Evolutionary conservation across 2,888 invertebrate genomes (phyloP), one percentile per base, ranked within the genome.

Genomic region (Dorcus parallelipipedus): DNA sequence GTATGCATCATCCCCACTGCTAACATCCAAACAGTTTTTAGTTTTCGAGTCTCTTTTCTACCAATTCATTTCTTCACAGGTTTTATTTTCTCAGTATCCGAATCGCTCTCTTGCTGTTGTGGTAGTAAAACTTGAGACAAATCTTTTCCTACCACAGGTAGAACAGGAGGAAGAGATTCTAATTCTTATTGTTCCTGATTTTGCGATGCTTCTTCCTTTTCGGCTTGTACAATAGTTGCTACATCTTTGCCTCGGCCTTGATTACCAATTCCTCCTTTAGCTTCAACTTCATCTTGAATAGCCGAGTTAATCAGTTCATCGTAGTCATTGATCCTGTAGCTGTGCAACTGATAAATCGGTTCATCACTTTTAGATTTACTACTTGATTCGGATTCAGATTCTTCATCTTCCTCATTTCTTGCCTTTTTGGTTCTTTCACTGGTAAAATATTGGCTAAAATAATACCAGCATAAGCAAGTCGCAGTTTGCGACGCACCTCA

Each of bases 291-390:
- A 67, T 88, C 88, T 82, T 88, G 87, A 65, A 94, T 89, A 8
- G 97, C 97, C 42, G 93, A 93, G 74, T 94, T 92, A 68, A 98
- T 97, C 76, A 97, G 86, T 38, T 96, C 91, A 75, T 98, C 98
- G 79, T 93, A 98, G 77, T 97, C 97, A 74, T 93, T 91, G 68
- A 95, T 90, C 63, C 90, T 86, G 72, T 91, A 90, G 75, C 90
- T 93, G 65, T 90, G 90, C 47, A 95, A 80, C 59, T 95, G 89
- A 79, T 94, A 94, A 68, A 93, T 90, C 9, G 91, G 93, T 67
- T 88, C 89, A 56, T 87, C 86, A 52, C 82, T 84, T 23, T 86
- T 86, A 40, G 67, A 60, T 51, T 59, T 61, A 33, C 68, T 69
- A 54, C 64, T 67, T 49, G 53, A 51, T 9, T 50, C 52, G 3